Conservation (phyloP, 2,113 vertebrate species). For the Thermophis baileyi region DNA sequence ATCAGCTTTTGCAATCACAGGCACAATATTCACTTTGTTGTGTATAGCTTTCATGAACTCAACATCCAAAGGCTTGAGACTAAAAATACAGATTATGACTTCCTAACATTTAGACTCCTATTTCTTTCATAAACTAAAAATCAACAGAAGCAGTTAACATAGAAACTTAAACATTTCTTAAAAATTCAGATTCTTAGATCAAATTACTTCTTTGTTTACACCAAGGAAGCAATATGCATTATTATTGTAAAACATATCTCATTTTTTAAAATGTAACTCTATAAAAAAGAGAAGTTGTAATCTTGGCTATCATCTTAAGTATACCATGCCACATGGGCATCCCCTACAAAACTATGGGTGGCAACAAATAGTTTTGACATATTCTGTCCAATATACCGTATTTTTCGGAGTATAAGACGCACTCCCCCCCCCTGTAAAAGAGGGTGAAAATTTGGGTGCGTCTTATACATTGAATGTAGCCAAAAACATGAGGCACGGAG, state of each 20-base stretch:
- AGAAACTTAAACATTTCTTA: not conserved
- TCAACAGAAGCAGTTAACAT: not conserved
- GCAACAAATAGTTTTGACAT: not conserved
- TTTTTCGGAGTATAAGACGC: no score
- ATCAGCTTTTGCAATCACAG: conserved; percentile 81
- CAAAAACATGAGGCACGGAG: no score
- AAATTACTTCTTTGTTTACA: not conserved
- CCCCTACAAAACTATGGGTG: not conserved
- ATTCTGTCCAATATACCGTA: not conserved
- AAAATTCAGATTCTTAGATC: not conserved
- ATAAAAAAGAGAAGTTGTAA: not conserved
- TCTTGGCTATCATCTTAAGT: not conserved
- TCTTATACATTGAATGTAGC: no score
- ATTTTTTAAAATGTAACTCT: not conserved
- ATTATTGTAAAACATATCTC: not conserved
- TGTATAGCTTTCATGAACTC: conserved; percentile 82
- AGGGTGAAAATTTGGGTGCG: no score
- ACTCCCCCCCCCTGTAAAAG: no score
- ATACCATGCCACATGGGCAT: not conserved
- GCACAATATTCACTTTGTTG: conserved; percentile 81
- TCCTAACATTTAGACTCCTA: not conserved
- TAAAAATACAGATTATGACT: conserved; percentile 40
- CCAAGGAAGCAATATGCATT: not conserved
- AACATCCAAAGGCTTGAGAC: conserved; percentile 78
- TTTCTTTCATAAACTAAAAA: conserved; percentile 9